Conservation (phyloP, 2,888 invertebrate genomes). For the Apamea epomidion region DNA sequence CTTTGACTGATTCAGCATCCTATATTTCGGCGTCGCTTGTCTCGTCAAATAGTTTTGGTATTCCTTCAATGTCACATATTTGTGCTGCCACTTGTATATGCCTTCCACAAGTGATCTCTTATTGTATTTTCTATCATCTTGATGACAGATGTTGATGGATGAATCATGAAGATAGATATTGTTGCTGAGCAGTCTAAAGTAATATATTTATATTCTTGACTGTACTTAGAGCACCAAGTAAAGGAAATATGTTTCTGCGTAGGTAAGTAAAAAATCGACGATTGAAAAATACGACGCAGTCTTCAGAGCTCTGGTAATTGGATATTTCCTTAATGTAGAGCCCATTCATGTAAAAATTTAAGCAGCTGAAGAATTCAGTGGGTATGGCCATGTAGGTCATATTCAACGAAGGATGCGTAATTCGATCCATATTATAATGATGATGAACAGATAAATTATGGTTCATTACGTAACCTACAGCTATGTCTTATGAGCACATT, state of each 20-base stretch:
- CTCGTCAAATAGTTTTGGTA: not conserved
- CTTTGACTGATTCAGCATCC: not conserved
- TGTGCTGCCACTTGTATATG: not conserved
- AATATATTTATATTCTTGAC: not conserved
- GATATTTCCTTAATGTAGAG: constrained; percentile 48
- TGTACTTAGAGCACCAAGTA: not conserved
- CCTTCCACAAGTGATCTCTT: not conserved
- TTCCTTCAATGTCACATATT: not conserved
- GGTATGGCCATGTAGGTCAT: constrained; percentile 33
- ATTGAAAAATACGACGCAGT: constrained; percentile 17
- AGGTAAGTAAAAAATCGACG: not conserved
- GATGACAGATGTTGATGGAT: not conserved
- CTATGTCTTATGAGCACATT: not conserved
- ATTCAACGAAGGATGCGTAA: constrained; percentile 39
- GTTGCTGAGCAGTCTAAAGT: not conserved
- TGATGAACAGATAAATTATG: constrained; percentile 45
- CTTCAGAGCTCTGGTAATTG: constrained; percentile 39
- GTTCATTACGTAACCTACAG: constrained; percentile 20
- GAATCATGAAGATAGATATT: not conserved
- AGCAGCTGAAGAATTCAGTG: constrained; percentile 32
- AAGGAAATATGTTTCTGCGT: not conserved
- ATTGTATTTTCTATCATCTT: not conserved
- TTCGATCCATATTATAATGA: constrained; percentile 44
- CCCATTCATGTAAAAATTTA: constrained; percentile 43
- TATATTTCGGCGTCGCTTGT: not conserved